A percentile compares a stretch with the other conserved stretches of the same genome.
Conservation (phyloP, 2,113 vertebrate species). For the Nannospalax galili region DNA sequence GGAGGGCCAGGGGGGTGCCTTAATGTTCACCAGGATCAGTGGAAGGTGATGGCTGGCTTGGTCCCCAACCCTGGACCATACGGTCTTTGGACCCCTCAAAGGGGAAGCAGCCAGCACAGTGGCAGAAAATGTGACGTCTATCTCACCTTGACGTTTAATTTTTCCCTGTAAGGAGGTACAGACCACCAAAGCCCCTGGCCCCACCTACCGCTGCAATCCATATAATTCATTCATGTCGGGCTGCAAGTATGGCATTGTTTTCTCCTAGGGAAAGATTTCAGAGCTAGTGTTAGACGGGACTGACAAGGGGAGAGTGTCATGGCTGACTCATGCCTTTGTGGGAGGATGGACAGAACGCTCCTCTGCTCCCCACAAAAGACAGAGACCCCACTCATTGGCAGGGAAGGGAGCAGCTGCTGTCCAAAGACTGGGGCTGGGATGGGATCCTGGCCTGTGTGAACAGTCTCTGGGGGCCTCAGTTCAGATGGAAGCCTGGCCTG, state of each 20-base stretch:
- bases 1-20: rapidly evolving
- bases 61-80: not conserved
- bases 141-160: not conserved
- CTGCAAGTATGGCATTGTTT: not conserved
- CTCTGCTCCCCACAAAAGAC: not conserved
- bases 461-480: not conserved
- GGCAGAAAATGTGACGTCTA: not conserved
- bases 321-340: not conserved
- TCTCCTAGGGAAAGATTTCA: slow-evolving; percentile 44
- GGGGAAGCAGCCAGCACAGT: not conserved
- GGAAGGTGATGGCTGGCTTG: not conserved
- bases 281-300: not conserved
- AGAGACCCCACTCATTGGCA: not conserved
- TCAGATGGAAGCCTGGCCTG: not conserved
- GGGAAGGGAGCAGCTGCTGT: not conserved
- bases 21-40: not conserved
- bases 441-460: rapidly evolving
- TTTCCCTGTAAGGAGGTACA: not conserved
- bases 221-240: not conserved
- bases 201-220: not conserved
- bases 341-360: not conserved
- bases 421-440: not conserved
- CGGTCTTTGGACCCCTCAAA: not conserved
- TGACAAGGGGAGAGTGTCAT: not conserved
- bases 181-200: not conserved